Percentiles rank a stretch among this genome's conserved stretches.
Evolutionary conservation across 2,797 vertebrate genomes (phyloP).

Genomic region (Gymnothorax reevesii): DNA sequence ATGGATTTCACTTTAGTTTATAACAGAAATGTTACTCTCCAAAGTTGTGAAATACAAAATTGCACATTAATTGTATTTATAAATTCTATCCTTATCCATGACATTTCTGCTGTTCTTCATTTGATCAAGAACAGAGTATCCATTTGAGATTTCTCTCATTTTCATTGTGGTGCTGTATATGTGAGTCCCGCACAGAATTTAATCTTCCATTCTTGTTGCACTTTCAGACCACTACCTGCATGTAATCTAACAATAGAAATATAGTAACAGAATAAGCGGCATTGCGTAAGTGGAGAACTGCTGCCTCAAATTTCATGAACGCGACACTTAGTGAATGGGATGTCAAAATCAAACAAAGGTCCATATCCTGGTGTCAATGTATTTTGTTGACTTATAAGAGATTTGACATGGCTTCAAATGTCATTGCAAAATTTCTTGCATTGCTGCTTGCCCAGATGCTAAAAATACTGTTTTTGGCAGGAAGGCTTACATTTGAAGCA

Average conservation of each 20-base stretch:
- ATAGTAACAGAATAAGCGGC: neutral
- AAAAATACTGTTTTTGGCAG: conserved; percentile 26
- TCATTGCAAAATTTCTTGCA: neutral
- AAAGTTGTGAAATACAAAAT: neutral
- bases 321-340: neutral
- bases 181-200: neutral
- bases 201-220: neutral
- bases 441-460: conserved; percentile 26
- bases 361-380: neutral
- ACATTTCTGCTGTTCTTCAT: neutral
- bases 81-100: neutral
- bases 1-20: conserved; percentile 3
- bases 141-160: neutral
- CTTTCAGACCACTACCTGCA: neutral
- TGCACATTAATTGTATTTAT: neutral
- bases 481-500: conserved; percentile 38
- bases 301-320: neutral
- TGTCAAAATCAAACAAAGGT: neutral
- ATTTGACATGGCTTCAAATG: neutral
- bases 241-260: neutral
- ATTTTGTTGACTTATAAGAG: conserved; percentile 16
- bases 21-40: too few relatives aligned
- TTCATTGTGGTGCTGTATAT: neutral
- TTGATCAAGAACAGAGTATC: neutral
- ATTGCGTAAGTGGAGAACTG: neutral